Evolutionary conservation across 2,888 invertebrate species (phyloP).

Genomic region (Notodonta dromedarius): DNA sequence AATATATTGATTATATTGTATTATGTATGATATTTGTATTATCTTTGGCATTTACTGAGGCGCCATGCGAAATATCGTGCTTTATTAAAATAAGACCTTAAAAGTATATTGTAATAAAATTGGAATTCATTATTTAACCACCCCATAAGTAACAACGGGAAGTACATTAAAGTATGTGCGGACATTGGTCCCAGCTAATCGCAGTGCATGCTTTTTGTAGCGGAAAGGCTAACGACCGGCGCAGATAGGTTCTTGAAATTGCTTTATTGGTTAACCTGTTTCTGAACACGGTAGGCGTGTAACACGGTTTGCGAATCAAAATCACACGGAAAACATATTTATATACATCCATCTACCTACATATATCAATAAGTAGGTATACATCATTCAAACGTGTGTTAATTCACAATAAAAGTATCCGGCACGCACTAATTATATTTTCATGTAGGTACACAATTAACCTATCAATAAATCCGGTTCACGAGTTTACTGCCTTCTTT

Average conservation of each 20-base stretch:
- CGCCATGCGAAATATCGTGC: no score
- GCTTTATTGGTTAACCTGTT: constrained; percentile 80
- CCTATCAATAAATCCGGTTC: constrained; percentile 45
- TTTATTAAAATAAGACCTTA: no score
- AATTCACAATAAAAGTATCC: constrained; percentile 29
- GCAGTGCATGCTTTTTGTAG: constrained; percentile 69
- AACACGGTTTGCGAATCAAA: constrained; percentile 65
- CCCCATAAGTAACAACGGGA: constrained; percentile 18
- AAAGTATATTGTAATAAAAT: no score
- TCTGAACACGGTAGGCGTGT: constrained; percentile 68
- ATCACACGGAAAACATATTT: constrained; percentile 43
- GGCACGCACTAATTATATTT: constrained; percentile 49
- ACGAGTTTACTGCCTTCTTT: constrained; percentile 40
- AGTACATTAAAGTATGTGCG: constrained; percentile 35
- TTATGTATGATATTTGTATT: no score
- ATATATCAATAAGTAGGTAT: background rate
- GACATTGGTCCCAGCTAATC: constrained; percentile 62
- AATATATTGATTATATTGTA: no score
- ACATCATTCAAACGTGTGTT: constrained; percentile 12
- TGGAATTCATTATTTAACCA: constrained; percentile 14
- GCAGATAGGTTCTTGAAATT: constrained; percentile 75
- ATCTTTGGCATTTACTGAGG: no score
- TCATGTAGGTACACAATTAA: constrained; percentile 43
- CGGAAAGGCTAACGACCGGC: constrained; percentile 72
- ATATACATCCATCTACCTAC: background rate